Evolutionary conservation across 1,140 invertebrate genomes (phyloP).

Genomic region (Stegodyphus dumicola): DNA sequence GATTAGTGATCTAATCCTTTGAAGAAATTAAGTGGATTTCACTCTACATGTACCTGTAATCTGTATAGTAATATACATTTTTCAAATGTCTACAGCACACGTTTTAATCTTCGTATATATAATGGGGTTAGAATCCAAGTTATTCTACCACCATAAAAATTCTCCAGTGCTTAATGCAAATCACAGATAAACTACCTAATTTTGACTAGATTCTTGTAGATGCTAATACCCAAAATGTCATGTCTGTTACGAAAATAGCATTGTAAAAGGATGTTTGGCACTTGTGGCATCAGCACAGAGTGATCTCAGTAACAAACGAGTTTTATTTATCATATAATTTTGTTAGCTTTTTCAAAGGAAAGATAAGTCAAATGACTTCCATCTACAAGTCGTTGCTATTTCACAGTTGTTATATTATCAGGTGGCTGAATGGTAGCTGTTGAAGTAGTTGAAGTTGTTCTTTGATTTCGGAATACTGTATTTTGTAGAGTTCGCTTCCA

Average conservation of each 20-base stretch:
- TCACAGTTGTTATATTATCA: conserved; percentile 38
- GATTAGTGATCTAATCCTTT: too few relatives aligned
- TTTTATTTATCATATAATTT: neutral
- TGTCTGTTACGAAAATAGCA: conserved; percentile 24
- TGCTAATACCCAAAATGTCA: conserved; percentile 21
- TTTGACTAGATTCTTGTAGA: conserved; percentile 43
- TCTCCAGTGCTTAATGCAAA: neutral
- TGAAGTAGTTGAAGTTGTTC: conserved; percentile 39
- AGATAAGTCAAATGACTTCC: conserved; percentile 50
- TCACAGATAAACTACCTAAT: conserved; percentile 1
- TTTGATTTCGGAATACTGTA: conserved; percentile 68
- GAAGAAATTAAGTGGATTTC: too few relatives aligned
- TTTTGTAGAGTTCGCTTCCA: conserved; percentile 72
- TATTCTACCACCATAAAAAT: too few relatives aligned
- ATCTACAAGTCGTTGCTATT: conserved; percentile 59
- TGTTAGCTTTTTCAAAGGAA: conserved; percentile 27
- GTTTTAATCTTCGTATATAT: too few relatives aligned
- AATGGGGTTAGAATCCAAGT: too few relatives aligned
- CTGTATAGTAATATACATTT: neutral
- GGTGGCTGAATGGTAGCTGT: conserved; percentile 38
- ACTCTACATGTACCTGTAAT: neutral
- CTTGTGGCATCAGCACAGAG: conserved; percentile 44
- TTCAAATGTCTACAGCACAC: neutral
- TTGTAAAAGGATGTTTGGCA: conserved; percentile 49
- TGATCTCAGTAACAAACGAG: neutral